Evolutionary conservation across 2,797 vertebrate species (phyloP).

Genomic region (Enteromius treurensis): DNA sequence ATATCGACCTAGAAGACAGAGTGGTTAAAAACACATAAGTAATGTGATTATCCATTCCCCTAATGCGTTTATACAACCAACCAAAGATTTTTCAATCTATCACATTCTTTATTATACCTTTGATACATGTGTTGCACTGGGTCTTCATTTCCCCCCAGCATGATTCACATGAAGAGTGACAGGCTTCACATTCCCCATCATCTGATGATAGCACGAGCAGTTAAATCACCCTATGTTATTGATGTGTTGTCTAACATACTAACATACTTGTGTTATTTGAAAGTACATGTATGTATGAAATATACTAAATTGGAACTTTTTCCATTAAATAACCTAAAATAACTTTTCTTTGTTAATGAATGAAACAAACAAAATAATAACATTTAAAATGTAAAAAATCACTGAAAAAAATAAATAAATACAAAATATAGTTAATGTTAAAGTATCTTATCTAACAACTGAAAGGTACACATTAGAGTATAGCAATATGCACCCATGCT

Average conservation of each 20-base stretch:
- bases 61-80: neutral
- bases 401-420: neutral
- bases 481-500: neutral
- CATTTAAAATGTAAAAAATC: too few relatives aligned
- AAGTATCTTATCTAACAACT: neutral
- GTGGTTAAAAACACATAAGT: constrained; percentile 25
- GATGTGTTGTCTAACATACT: neutral
- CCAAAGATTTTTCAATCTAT: neutral
- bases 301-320: neutral
- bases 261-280: neutral
- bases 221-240: neutral
- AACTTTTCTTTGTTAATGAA: neutral
- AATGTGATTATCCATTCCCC: neutral
- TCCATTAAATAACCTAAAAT: neutral
- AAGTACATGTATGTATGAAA: neutral
- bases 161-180: constrained; percentile 83
- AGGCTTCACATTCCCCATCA: constrained; percentile 71
- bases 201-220: constrained; percentile 65
- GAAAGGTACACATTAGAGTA: neutral
- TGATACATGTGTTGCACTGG: constrained; percentile 80
- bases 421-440: neutral
- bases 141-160: constrained; percentile 78
- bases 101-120: constrained; percentile 77
- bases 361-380: neutral
- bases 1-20: constrained; percentile 67